Base-by-base conservation (phyloP, 2,113 vertebrate species). In the Callipepla squamata region DNA sequence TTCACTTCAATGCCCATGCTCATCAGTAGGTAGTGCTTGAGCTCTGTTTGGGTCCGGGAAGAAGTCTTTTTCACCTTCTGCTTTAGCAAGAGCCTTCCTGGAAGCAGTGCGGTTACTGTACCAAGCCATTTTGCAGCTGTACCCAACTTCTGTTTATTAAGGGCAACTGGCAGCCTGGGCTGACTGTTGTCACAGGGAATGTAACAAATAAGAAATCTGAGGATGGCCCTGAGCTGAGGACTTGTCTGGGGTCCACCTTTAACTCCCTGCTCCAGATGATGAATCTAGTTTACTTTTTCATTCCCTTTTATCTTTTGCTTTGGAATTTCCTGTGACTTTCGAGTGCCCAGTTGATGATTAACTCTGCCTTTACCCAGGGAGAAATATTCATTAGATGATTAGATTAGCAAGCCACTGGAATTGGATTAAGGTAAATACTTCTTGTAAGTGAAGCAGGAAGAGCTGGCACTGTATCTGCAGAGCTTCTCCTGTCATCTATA, bases 361-460 rank as follows among this genome's bases (percentile, higher is more conserved):
- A 95, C 90, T 95, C 66, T 94, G 81, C 55, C 65, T 85, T 94
- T 96, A 78, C 74, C 66, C 55, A 55, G 88, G 61, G 81, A 91
- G 82, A 96, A 96, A 79, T 95, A 91, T 86, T 94, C 93, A 94
- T 96, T 93, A 91, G 93, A 93, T 94, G 83, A 95, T 96, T 91
- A 97, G 96, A 97, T 97, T 97, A 97, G 81, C 88, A 84, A 89
- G 69, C 85, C 75, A 91, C 85, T 96, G 69, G 76, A 96, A 95
- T 87, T 95, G 95, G 95, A 96, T 97, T 97, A 97, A 94, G 92
- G 76, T 90, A 96, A 94, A 95, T 96, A 88, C 76, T 75, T 81
- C 61, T 95, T 92, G 57, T 94, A 92, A 94, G 89, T 30, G 76
- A 90, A 80, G 90, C 84, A 95, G 90, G 88, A 61, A 68, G 83